phyloP scores from a whole-genome alignment of 1,140 invertebrate species.

The Akabosia matsudoensis region DNA sequence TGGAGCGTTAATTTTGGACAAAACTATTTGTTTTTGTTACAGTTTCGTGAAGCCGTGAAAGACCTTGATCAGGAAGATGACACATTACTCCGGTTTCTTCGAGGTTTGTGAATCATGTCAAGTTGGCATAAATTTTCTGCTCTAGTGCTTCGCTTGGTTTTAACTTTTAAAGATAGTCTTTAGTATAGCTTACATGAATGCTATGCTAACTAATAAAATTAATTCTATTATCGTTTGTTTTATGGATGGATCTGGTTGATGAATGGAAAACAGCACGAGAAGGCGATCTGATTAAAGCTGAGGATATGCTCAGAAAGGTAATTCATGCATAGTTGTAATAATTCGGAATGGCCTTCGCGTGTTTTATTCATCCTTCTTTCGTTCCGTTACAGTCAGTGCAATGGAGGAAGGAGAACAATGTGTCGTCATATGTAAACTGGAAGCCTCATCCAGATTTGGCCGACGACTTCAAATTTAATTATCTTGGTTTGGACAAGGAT shows the following conservation, averaged over 20 bases:
- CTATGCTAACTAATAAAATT: too few relatives aligned
- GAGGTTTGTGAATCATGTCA: slow-evolving; percentile 22
- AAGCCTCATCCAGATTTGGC: slow-evolving; percentile 3
- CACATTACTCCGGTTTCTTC: slow-evolving; percentile 26
- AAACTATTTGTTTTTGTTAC: background rate
- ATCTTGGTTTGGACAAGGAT: slow-evolving; percentile 24
- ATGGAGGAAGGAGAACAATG: slow-evolving; percentile 36
- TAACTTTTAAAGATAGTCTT: background rate
- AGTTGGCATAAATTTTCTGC: too few relatives aligned
- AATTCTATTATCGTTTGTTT: too few relatives aligned
- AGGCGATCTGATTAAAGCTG: slow-evolving; percentile 27
- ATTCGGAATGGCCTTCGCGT: too few relatives aligned
- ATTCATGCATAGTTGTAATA: slow-evolving; percentile 4
- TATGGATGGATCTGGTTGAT: background rate
- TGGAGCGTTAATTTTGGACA: background rate
- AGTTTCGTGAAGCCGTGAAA: slow-evolving; percentile 14
- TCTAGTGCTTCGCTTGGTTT: background rate
- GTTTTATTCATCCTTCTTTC: too few relatives aligned
- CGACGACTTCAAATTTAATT: slow-evolving; percentile 31
- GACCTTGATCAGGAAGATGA: slow-evolving; percentile 29
- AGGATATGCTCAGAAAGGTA: slow-evolving; percentile 35
- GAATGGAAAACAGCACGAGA: slow-evolving; percentile 28
- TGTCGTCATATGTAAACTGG: slow-evolving; percentile 27
- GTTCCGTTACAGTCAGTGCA: slow-evolving; percentile 16
- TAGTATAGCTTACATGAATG: too few relatives aligned